A percentile compares a stretch with the other conserved stretches of the same genome.
Evolutionary conservation across 92 coral and sea anemone genomes (phyloP).

Genomic region (Muricea muricata): DNA sequence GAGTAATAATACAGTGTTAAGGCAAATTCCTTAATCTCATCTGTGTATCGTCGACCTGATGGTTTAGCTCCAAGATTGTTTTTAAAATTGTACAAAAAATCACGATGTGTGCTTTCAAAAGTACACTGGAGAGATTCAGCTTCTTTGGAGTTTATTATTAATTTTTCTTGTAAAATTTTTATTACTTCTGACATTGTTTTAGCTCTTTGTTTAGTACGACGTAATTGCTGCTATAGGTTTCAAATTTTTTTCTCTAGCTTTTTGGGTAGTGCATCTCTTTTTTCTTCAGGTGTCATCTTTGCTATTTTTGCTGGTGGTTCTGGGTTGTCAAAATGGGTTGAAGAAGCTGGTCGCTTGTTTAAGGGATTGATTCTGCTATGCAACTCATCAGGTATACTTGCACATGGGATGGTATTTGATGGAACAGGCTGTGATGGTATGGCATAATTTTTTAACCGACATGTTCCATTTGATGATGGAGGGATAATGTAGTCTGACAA

Average conservation of each 20-base stretch:
- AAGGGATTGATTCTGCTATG: not conserved
- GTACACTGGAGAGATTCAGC: not conserved
- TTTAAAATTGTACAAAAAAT: not conserved
- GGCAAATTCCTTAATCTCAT: not conserved
- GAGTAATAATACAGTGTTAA: not conserved
- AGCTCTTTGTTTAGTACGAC: not conserved
- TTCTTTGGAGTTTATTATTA: not conserved
- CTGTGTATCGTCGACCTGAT: not conserved
- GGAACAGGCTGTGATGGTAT: not conserved
- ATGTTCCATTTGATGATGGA: conserved; percentile 13
- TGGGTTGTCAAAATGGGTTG: not conserved
- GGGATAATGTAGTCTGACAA: not conserved
- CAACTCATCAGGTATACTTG: not conserved
- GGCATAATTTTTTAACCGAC: not conserved
- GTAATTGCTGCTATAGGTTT: not conserved
- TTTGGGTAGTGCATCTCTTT: not conserved
- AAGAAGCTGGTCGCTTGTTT: not conserved
- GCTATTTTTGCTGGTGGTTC: not conserved
- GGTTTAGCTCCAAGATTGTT: not conserved
- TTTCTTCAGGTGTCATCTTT: not conserved
- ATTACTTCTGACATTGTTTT: not conserved
- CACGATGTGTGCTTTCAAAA: not conserved
- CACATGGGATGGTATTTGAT: not conserved
- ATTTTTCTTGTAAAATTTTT: not conserved
- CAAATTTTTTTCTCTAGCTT: not conserved